Evolutionary conservation across 2,113 vertebrate species (phyloP), one percentile per base, ranked within the genome.

Genomic region (Neogobius melanostomus): DNA sequence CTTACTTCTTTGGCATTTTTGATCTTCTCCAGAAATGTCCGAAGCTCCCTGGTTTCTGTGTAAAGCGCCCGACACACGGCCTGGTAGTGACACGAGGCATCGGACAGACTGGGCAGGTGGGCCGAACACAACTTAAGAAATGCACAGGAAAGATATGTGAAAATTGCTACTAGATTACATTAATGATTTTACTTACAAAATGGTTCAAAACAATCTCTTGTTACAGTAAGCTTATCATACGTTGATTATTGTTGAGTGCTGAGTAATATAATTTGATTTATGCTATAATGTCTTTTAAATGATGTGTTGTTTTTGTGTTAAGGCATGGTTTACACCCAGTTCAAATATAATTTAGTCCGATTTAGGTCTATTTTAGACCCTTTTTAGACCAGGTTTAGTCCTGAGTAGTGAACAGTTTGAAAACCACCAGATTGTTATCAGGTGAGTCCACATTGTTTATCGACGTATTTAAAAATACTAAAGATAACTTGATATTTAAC

Each of bases 11-110:
- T 99, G 59, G 96, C 97, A 88, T 93, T 98, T 89, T 92, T 95
- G 73, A 99, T 98, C 93, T 96, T 99, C 78, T 95, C 93, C 89
- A 99, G 89, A 87, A 99, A 99, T n/a, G 95, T 98, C 69, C 92
- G 90, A 5, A 99, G 90, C 77, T 99, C 98, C 94, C 93, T 95
- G 44, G 98, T 97, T 88, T 99, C 98, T 1, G 98, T 93, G 81
- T 96, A 98, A 8, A 99, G 93, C n/a, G 98, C 98, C 8, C 98
- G 95, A 47, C 98, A 99, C 71, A 99, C 98, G 4, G 98, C 98
- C 91, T 96, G 98, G 82, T 98, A 99, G 89, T 99, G 98, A 85
- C 89, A 94, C 0, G 94, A 85, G 0, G 96, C 96, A 21, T 99
- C 96, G 0, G 94, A 93, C 6, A 90, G 91, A 0, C 93, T 90